phyloP scores from a whole-genome alignment of 35 echinoderm and acorn worm genomes.

The Heliocidaris erythrogramma region DNA sequence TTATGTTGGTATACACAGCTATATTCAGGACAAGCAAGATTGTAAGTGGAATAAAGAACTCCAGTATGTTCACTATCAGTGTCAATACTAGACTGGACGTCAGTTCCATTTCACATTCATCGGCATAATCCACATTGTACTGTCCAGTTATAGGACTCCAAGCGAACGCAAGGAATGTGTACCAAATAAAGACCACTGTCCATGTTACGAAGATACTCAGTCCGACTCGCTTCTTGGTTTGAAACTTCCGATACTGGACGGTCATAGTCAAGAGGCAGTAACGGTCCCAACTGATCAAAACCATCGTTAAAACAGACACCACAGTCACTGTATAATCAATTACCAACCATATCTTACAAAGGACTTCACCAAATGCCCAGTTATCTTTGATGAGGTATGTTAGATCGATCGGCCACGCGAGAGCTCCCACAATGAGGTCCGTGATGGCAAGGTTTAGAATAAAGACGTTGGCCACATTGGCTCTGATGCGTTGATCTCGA shows the following conservation, averaged over 20 bases:
- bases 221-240: neutral
- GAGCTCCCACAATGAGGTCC: constrained; percentile 33
- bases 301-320: constrained; percentile 38
- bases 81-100: neutral
- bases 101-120: constrained; percentile 47
- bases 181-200: neutral
- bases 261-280: constrained; percentile 39
- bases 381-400: neutral
- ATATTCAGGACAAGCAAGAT: neutral
- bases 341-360: constrained; percentile 37
- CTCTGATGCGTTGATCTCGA: constrained; percentile 14
- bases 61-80: neutral
- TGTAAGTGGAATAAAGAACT: constrained; percentile 35
- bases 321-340: constrained; percentile 26
- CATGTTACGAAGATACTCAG: neutral
- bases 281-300: constrained; percentile 36
- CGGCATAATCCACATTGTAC: constrained; percentile 13
- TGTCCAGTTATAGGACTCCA: neutral
- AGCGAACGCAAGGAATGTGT: neutral
- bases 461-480: constrained; percentile 33
- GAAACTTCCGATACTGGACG: constrained; percentile 19
- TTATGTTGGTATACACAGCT: neutral
- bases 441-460: constrained; percentile 49
- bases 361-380: constrained; percentile 44
- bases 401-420: constrained; percentile 9